These are phyloP conservation scores for Chelon auratus DNA, from an alignment of 2,797 vertebrate genomes.

Conservation along the genomic window DNA sequence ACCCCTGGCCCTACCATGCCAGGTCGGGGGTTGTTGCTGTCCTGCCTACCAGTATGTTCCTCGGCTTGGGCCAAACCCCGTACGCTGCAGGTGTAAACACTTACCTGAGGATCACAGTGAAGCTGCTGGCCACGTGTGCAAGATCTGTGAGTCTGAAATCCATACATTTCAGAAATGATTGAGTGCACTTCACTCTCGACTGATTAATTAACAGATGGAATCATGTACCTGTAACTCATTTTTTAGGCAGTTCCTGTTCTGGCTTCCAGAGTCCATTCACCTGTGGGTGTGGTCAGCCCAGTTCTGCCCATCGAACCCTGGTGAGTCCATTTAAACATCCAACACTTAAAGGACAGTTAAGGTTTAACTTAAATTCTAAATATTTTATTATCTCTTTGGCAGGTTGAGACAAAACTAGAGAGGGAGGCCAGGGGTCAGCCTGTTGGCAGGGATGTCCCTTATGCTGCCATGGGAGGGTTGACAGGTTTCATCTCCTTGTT, in stretches of 20 bases:
- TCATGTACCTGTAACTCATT: background rate
- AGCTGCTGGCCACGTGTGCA: conserved; percentile 79
- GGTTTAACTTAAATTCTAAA: background rate
- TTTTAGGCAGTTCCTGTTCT: conserved; percentile 86
- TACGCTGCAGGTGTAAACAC: conserved; percentile 93
- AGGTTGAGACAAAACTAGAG: conserved; percentile 89
- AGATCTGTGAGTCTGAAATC: conserved; percentile 86
- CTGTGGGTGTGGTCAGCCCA: conserved; percentile 90
- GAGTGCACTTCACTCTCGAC: background rate
- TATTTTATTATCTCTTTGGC: conserved; percentile 2
- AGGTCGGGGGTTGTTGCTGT: conserved; percentile 83
- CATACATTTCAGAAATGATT: background rate
- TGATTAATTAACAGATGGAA: background rate
- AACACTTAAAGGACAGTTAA: background rate
- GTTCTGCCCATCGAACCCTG: conserved; percentile 87
- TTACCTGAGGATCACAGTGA: conserved; percentile 87
- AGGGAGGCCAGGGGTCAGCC: conserved; percentile 86
- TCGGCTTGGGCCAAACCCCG: conserved; percentile 80
- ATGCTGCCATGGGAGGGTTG: conserved; percentile 92
- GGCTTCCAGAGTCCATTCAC: conserved; percentile 89
- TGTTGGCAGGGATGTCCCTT: conserved; percentile 88
- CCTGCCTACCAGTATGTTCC: conserved; percentile 85
- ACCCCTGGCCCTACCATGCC: conserved; percentile 87
- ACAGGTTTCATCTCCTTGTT: conserved; percentile 92
- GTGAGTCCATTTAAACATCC: conserved; percentile 64